Percentiles rank a stretch among this genome's conserved stretches.
phyloP scores from a whole-genome alignment of 2,113 vertebrate species.

The Poecilia latipinna region DNA sequence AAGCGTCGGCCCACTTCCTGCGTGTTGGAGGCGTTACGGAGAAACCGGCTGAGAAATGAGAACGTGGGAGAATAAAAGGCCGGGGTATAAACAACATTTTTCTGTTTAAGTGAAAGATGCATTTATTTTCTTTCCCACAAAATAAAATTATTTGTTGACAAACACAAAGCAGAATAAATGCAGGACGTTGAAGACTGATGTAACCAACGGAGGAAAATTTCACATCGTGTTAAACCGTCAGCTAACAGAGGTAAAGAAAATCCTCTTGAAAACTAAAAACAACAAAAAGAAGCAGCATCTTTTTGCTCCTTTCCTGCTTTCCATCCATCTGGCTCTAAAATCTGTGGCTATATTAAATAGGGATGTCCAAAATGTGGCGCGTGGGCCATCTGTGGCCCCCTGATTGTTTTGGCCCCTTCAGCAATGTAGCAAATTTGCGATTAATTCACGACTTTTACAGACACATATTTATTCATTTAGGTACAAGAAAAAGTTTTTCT shows the following conservation, averaged over 20 bases:
- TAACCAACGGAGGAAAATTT: conserved; percentile 51
- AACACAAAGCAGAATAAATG: conserved; percentile 52
- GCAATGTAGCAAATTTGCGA: too few species aligned
- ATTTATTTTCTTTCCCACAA: conserved; percentile 5
- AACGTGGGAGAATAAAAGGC: background rate
- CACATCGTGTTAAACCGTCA: conserved; percentile 47
- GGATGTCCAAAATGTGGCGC: too few species aligned
- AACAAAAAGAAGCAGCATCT: conserved; percentile 12
- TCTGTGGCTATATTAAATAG: too few species aligned
- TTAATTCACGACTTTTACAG: too few species aligned
- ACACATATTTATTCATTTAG: too few species aligned
- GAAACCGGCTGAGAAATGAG: conserved; percentile 1
- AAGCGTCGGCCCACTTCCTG: conserved; percentile 44
- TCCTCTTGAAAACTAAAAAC: conserved; percentile 28
- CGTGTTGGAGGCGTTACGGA: conserved; percentile 23
- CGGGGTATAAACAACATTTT: conserved; percentile 7
- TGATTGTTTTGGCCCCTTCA: too few species aligned
- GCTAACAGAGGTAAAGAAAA: conserved; percentile 38
- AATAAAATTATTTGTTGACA: conserved; percentile 35
- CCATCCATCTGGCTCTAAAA: background rate
- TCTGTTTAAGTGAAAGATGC: conserved; percentile 34
- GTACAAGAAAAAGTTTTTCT: too few species aligned
- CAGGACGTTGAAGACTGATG: conserved; percentile 31
- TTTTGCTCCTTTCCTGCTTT: background rate
- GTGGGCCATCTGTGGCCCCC: too few species aligned